Evolutionary conservation across 2,797 vertebrate species (phyloP), one percentile per base, ranked within the genome.

Genomic region (Esox masquinongy): DNA sequence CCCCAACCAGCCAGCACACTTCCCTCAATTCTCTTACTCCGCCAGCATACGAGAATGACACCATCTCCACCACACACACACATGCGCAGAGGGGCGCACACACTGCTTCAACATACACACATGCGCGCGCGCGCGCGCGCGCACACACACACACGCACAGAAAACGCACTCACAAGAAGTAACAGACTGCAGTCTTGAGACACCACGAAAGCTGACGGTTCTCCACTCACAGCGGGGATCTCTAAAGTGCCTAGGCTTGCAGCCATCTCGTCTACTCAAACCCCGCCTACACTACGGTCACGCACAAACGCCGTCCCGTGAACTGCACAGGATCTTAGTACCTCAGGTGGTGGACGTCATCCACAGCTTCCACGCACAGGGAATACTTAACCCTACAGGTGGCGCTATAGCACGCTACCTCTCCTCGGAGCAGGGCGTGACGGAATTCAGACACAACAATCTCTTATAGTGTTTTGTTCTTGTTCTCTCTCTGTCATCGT

Each of bases 1-100:
- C 86, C 85, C 82, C 80, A 83, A 92, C 86, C 84, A 93, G 64
- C 87, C 88, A 81, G 82, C 95, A 29, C 95, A 96, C 90, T 96
- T 96, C 84, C 95, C 95, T 15, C 95, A 96, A 88, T 96, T 96
- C 92, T 96, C 95, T 74, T 92, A 92, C 74, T 96, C 94, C 0
- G 94, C 95, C 70, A 93, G 92, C 89, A 87, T 92, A 80, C 89
- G 91, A 86, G 91, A 92, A 82, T 92, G 85, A 92, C 68, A 9
- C 29, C 79, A 50, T 66, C 77, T 73, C 26, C 56, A 31, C 26
- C 36, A 67, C n/a, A 17, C 85, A 78, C 78, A 78, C 50, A 61
- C 72, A 81, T 1, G 70, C 49, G 15, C 59, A 29, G 67, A 74
- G n/a, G 26, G 15, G 81, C 50, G 56, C 76, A 79, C 72, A 61